Evolutionary conservation across 2,888 invertebrate genomes (phyloP), one percentile per base, ranked within the genome.

Genomic region (Pristionchus fissidentatus): DNA sequence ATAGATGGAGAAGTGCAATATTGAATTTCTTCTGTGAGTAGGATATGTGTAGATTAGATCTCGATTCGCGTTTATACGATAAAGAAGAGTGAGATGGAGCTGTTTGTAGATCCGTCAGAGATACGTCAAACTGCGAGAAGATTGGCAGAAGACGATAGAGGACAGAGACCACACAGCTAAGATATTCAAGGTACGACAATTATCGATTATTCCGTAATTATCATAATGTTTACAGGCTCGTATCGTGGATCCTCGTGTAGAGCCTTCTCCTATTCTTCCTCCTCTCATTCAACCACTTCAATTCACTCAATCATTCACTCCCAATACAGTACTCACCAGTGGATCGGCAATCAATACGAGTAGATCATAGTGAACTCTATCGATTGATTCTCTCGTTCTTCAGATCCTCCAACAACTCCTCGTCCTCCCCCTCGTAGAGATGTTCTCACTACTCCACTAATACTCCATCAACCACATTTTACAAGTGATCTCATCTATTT

Each of bases 131-230:
- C 43, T 81, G 46, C 13, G 80, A 10, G 19, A 62, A 46, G 80
- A 81, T 46, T 81, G 80, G 80, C 80, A 81, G 35, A 81, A 62
- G 35, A 81, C 80, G 3, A 62, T 81, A 41, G 62, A 81, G 13
- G 80, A 81, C 3, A 10, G 80, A n/a, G 46, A 81, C n/a, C 32
- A 49, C n/a, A 81, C 62, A 5, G 41, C 62, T 1, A 43, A 62
- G 52, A 52, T 35, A 4, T 81, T 81, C 80, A 81, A 81, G 62
- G 80, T 81, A 29, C 1, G 22, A n/a, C n/a, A n/a, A n/a, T n/a
- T n/a, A n/a, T n/a, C n/a, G n/a, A n/a, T n/a, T n/a, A 62, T 19
- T 10, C 8, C 13, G 29, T 35, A 15, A 62, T 62, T 13, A n/a
- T 5, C 0, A 0, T 43, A 41, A 19, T n/a, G 8, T 70, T 73